Evolutionary conservation across 2,113 vertebrate species (phyloP), one percentile per base, ranked within the genome.

Genomic region (Pseudonaja textilis): DNA sequence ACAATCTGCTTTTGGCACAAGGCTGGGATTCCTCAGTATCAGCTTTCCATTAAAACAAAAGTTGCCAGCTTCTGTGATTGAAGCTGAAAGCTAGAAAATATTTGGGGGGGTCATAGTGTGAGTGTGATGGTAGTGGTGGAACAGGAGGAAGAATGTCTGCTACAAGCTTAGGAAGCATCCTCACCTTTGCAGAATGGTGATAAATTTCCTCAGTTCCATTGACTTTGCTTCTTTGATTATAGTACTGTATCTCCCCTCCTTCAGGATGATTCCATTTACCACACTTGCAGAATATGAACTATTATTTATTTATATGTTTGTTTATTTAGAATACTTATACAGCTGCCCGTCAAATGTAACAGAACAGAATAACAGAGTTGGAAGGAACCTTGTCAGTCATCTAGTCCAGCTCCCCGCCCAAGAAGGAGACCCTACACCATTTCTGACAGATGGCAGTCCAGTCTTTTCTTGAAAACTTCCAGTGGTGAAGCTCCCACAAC

Each of bases 41-140:
- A 92, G 50, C 25, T 92, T 92, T 89, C 91, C 64, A 45, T 74
- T 89, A 55, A 90, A 92, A 81, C 61, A 89, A 89, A 55, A 45
- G 61, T 81, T 89, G 42, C n/a, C 55, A 74, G 50, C 50, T 87
- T 89, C 74, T 64, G 45, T 92, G 61, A 89, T 45, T 81, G 50
- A 22, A 26, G 56, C 12, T n/a, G 22, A 52, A 54, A 92, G 29
- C 56, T 26, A 39, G 2, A 87, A 50, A 59, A 91, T 45, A 50
- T 91, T 86, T 20, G 59, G 45, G 12, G 29, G 55, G 61, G 45
- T n/a, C 1, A 4, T 3, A n/a, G 29, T 69, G 12, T 14, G 4
- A n/a, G 0, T 34, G 52, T 16, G 52, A 42, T 87, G 26, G 26
- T 52, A 10, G 81, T 45, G 26, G 29, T 54, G 29, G 61, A 29